Conservation (phyloP, 2,888 invertebrate species). For the Bellardia pandia region DNA sequence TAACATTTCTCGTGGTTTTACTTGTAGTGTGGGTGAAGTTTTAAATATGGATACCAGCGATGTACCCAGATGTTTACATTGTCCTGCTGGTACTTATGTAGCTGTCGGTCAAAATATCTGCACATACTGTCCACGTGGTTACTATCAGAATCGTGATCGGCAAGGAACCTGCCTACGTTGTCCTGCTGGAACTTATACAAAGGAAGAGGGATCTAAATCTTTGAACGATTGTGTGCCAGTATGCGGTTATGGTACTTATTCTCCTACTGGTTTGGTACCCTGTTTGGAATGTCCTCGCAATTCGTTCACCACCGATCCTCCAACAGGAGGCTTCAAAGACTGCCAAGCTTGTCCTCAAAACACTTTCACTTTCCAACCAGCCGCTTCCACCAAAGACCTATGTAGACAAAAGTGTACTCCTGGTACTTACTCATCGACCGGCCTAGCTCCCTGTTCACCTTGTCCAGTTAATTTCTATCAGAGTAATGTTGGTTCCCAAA, state of each 20-base stretch:
- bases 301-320: conserved; percentile 94
- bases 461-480: conserved; percentile 97
- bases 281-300: conserved; percentile 97
- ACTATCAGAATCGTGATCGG: conserved; percentile 95
- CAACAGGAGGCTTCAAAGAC: conserved; percentile 95
- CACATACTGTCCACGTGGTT: conserved; percentile 95
- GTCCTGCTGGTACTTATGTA: conserved; percentile 98
- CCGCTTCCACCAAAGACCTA: conserved; percentile 92
- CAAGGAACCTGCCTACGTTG: conserved; percentile 96
- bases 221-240: conserved; percentile 95
- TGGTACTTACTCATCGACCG: conserved; percentile 96
- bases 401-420: conserved; percentile 95
- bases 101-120: conserved; percentile 95
- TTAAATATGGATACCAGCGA: conserved; percentile 96
- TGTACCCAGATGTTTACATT: conserved; percentile 96
- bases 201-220: conserved; percentile 94
- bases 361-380: conserved; percentile 95
- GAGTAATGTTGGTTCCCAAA: conserved; percentile 91
- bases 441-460: conserved; percentile 95
- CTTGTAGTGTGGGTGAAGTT: conserved; percentile 96
- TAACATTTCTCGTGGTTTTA: conserved; percentile 93
- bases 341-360: conserved; percentile 96
- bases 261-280: conserved; percentile 96
- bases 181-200: conserved; percentile 96
- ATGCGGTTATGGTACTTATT: conserved; percentile 98